These are phyloP conservation scores for Caenorhabditis tropicalis DNA, from an alignment of 1,140 invertebrate species.

Conservation along the genomic window DNA sequence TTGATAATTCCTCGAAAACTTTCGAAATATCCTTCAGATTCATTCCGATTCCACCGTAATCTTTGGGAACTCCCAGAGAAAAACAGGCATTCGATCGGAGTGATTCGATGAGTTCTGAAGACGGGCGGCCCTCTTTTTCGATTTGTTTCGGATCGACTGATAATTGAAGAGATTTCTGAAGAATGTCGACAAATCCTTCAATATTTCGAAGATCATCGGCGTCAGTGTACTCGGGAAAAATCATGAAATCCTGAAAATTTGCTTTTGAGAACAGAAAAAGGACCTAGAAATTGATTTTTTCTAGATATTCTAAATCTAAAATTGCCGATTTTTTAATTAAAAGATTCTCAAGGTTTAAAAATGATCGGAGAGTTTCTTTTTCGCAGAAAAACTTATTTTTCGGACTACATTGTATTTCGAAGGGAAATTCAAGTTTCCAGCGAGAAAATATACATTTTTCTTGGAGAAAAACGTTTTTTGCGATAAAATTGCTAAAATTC, in stretches of 20 bases:
- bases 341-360: no score
- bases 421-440: no score
- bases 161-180: slow-evolving; percentile 57
- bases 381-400: no score
- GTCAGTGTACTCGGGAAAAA: slow-evolving; percentile 68
- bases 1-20: slow-evolving; percentile 58
- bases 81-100: slow-evolving; percentile 60
- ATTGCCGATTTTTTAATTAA: no score
- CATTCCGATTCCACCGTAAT: slow-evolving; percentile 66
- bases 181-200: slow-evolving; percentile 56
- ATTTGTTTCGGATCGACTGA: slow-evolving; percentile 35
- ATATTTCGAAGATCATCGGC: slow-evolving; percentile 65
- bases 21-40: slow-evolving; percentile 63
- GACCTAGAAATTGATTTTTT: neutral
- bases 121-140: slow-evolving; percentile 32
- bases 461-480: no score
- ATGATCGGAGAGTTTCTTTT: no score
- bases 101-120: slow-evolving; percentile 43
- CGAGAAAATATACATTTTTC: no score
- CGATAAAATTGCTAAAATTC: no score
- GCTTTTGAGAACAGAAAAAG: neutral
- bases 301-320: no score
- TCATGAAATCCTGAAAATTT: slow-evolving; percentile 67
- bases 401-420: no score
- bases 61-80: slow-evolving; percentile 58